phyloP scores from a whole-genome alignment of 2,888 invertebrate species.

The Phengaris arion region DNA sequence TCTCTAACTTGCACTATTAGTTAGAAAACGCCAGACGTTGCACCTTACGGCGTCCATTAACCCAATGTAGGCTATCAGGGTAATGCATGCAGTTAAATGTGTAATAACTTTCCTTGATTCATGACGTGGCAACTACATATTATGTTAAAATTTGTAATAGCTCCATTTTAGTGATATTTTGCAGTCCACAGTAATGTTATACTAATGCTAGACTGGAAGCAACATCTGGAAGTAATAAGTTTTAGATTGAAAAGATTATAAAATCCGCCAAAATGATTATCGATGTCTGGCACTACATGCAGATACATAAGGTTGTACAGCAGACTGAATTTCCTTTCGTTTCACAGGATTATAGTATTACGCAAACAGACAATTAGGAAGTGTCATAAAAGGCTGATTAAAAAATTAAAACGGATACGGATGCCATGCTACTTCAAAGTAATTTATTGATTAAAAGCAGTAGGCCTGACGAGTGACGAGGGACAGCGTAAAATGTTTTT shows the following conservation, averaged over 20 bases:
- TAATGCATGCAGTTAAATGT: constrained; percentile 20
- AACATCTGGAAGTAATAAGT: background rate
- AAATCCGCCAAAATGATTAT: constrained; percentile 3
- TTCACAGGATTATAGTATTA: background rate
- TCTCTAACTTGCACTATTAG: constrained; percentile 16
- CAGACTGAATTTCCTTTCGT: background rate
- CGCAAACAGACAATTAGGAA: background rate
- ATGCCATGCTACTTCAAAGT: background rate
- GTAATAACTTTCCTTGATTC: constrained; percentile 9
- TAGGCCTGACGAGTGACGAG: background rate
- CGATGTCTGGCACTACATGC: background rate
- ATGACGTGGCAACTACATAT: constrained; percentile 1
- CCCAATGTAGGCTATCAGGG: constrained; percentile 14
- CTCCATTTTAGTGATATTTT: too few relatives aligned
- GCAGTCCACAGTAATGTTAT: too few relatives aligned
- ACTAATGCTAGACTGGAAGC: background rate
- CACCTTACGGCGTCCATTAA: constrained; percentile 5
- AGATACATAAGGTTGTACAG: background rate
- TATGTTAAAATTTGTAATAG: background rate
- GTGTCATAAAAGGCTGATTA: constrained; percentile 6
- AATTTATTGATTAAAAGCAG: constrained; percentile 11
- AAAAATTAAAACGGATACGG: background rate
- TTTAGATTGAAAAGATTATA: background rate
- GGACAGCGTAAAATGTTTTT: background rate
- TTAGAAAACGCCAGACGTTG: constrained; percentile 4